A percentile compares a stretch with the other conserved stretches of the same genome.
Conservation (phyloP, 2,797 vertebrate species). For the Semaprochilodus insignis region DNA sequence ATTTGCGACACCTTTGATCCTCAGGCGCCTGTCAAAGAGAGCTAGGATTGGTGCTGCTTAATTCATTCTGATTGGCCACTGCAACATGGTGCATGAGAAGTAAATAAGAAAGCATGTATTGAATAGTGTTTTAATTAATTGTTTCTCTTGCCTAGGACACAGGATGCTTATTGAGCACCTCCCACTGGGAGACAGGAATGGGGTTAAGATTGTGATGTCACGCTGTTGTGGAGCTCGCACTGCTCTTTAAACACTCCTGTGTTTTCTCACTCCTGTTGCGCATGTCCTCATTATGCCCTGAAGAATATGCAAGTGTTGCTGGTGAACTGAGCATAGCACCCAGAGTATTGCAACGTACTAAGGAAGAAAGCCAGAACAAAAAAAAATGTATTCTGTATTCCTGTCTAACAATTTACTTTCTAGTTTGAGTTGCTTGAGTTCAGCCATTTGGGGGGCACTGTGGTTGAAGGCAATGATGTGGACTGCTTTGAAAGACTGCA, state of each 20-base stretch:
- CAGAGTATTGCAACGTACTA: neutral
- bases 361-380: neutral
- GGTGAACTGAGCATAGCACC: neutral
- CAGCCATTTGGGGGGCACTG: neutral
- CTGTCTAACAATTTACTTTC: neutral
- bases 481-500: neutral
- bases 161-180: slow-evolving; percentile 40
- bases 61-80: slow-evolving; percentile 53
- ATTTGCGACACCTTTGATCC: slow-evolving; percentile 59
- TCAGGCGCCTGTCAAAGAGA: slow-evolving; percentile 28
- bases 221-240: neutral
- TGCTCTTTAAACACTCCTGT: neutral
- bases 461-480: neutral
- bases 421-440: neutral
- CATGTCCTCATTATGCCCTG: neutral
- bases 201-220: slow-evolving; percentile 7
- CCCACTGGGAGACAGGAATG: neutral
- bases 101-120: slow-evolving; percentile 54
- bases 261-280: neutral
- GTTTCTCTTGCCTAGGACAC: slow-evolving; percentile 42
- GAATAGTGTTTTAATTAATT: slow-evolving; percentile 56
- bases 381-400: neutral
- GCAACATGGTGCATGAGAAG: slow-evolving; percentile 44
- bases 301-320: neutral
- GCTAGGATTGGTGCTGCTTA: slow-evolving; percentile 56